Evolutionary conservation across 2,113 vertebrate species (phyloP), one percentile per base, ranked within the genome.

Genomic region (Notarius quadriscutis): DNA sequence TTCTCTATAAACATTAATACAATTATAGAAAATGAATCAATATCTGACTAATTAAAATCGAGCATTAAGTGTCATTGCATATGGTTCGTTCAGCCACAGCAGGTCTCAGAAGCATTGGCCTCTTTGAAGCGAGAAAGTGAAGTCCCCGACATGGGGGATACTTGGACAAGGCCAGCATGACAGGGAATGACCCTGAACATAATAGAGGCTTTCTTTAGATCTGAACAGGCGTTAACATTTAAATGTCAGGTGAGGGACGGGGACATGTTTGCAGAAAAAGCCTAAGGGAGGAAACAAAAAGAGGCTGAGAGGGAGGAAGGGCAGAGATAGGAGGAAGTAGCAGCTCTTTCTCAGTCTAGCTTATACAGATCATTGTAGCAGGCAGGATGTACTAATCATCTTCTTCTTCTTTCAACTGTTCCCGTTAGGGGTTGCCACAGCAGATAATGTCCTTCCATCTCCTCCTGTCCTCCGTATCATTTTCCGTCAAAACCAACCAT

Each of bases 241-340:
- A 94, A 95, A 95, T 93, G 93, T 92, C 91, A 94, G 91, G 90
- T 89, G 86, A 87, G 63, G 87, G 84, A 91, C 8, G 77, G 87
- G 91, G 88, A 92, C 84, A 90, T 92, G 91, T 90, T 91, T 90
- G 90, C 72, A 88, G 88, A 57, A 53, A 63, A 65, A 85, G 89
- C 89, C 87, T 77, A 58, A 25, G 25, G 90, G 83, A 77, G 65
- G 53, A 71, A 83, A 79, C 63, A 78, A 78, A 57, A 71, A 57
- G 87, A 80, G 48, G 72, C 20, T 72, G 63, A 80, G 18, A 87
- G 22, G 51, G 81, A 48, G 71, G 75, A 41, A 60, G 53, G 34
- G 63, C 27, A 72, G 30, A 60, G 22, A 85, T 84, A 83, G 81
- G n/a, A 69, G 25, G 4, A 63, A 60, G 51, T 34, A 63, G 25